Base-by-base conservation (phyloP, 2,888 invertebrate genomes). In the Nephrotoma flavescens region DNA sequence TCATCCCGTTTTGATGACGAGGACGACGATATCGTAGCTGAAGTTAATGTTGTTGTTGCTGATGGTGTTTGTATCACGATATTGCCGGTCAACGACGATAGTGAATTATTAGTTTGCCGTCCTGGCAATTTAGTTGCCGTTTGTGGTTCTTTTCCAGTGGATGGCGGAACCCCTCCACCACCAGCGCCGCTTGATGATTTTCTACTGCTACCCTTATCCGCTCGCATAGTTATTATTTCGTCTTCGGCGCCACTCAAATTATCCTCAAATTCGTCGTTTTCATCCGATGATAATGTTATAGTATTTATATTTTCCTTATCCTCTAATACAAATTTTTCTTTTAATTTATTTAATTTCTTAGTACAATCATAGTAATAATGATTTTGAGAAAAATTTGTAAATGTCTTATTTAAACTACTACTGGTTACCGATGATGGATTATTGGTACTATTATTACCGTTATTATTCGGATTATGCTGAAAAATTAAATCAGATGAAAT, bases 21-120 rank as follows among this genome's bases (percentile, higher is more conserved):
- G 11, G 86, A 47, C n/a, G 86, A 83, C 15, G 87, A n/a, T 42
- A 11, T 45, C 9, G 12, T 41, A 15, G 87, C 7, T 11, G 86
- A 2, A 9, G 41, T 86, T 83, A 83, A 9, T 4, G 86, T 45
- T 15, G 84, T 42, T 42, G 85, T 45, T 44, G 42, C 57, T 86
- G 92, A 88, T 93, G 89, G 88, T 86, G 91, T 11, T 52, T 52
- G 95, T 90, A 97, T 96, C 87, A 96, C 93, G 88, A 97, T 96
- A 90, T 96, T 96, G 42, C 96, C 97, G 2, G 96, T 96, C 86
- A 96, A 95, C 11, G 96, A 96, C 1, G 97, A 95, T 86, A 97
- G 92, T 0, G 97, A 97, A 91, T 97, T 97, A 90, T 97, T 97
- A 9, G 97, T 97, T 91, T 97, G 96, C 87, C 97, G 93, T 86